phyloP scores from a whole-genome alignment of 2,797 vertebrate genomes.

The Gobio occitaniae region DNA sequence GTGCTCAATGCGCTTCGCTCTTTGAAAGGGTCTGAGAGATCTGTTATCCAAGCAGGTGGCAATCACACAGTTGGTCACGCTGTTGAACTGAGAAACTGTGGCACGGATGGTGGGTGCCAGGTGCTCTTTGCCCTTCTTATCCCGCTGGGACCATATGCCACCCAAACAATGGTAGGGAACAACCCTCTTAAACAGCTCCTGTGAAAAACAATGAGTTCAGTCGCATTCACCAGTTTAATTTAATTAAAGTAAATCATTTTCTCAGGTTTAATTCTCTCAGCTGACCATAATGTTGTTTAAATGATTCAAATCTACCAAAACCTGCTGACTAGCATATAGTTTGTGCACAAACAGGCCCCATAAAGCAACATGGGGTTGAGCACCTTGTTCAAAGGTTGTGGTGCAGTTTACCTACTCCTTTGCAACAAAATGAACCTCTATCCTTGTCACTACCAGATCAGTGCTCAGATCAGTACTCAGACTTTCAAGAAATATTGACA shows the following conservation, averaged over 20 bases:
- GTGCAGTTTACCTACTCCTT: background rate
- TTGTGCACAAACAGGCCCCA: background rate
- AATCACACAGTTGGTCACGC: constrained; percentile 88
- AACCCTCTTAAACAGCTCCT: constrained; percentile 91
- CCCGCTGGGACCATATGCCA: constrained; percentile 89
- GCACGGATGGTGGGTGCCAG: constrained; percentile 86
- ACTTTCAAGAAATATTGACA: background rate
- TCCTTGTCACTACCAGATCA: background rate
- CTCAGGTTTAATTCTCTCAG: background rate
- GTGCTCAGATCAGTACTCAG: no score
- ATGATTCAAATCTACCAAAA: background rate
- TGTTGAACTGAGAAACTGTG: constrained; percentile 87
- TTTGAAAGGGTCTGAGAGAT: constrained; percentile 79
- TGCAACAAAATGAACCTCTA: background rate
- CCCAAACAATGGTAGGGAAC: constrained; percentile 90
- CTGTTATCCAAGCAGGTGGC: constrained; percentile 84
- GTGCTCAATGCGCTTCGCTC: constrained; percentile 84
- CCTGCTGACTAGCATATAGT: background rate
- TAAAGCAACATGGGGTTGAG: background rate
- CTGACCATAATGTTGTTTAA: background rate
- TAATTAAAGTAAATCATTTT: background rate
- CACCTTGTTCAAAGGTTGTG: background rate
- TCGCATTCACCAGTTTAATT: constrained; percentile 1
- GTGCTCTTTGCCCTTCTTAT: constrained; percentile 90
- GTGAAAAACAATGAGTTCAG: constrained; percentile 22